Base-by-base conservation (phyloP, 2,888 invertebrate genomes). In the Rhagium mordax region DNA sequence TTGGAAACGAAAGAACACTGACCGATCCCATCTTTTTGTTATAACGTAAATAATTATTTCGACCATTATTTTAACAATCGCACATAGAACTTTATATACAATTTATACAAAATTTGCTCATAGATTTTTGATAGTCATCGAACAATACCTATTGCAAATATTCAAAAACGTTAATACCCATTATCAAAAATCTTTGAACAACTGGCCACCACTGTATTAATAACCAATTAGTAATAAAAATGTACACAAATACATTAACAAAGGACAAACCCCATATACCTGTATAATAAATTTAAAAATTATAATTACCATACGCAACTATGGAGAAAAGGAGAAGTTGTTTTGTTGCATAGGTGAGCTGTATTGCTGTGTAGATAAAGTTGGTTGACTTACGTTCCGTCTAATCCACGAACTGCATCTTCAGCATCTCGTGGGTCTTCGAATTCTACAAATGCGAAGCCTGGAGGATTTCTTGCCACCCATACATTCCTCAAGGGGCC, bases 381-480 rank as follows among this genome's bases (percentile, higher is more conserved):
- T 41, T 41, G 41, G 41, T 60, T 48, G 6, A 82, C 85, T 83
- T 82, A 85, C 85, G 85, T 85, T 78, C 85, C 85, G 74, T 85
- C 88, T 79, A 88, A 81, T 18, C 87, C 88, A 66, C 93, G 90
- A 74, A 97, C 96, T 24, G 97, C 96, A 88, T 97, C 97, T 84
- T 96, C 96, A 8, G 97, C 97, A 88, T 98, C 98, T 77, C 96
- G 90, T 5, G 95, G 92, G 88, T 98, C 97, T 89, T 97, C 97
- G 86, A 95, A 97, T 87, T 97, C 97, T 1, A 97, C 96, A 88
- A 97, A 97, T 6, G 97, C 97, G 88, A 98, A 97, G 66, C 97
- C 98, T 71, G 98, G 97, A 13, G 96, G 97, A 87, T 98, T 97
- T 81, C 98, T 91, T 0, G 98, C 98, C n/a, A 98, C 97, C 98